Base-by-base conservation (phyloP, 2,797 vertebrate genomes). In the Syngnathus rostellatus region DNA sequence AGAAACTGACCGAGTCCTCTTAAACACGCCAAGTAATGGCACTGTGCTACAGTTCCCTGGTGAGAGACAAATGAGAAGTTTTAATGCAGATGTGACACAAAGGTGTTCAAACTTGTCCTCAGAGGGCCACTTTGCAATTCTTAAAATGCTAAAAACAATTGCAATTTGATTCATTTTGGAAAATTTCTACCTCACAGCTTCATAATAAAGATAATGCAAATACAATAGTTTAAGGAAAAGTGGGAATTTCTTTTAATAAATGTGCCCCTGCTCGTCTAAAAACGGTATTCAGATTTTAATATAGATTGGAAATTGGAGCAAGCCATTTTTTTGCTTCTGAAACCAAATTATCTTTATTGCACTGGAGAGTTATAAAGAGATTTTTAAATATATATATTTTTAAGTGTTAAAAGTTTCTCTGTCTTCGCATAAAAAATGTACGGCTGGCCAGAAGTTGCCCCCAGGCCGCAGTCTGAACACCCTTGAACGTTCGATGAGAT, bases 1-100 rank as follows among this genome's bases (percentile, higher is more conserved):
- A 23, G 11, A 53, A 71, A 68, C 73, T 72, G 78, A 72, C 68
- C 73, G 71, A 68, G 66, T 68, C 68, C 70, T 64, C 68, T 75
- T 72, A 76, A 75, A 63, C 60, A 67, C 71, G 71, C 68, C 55
- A 63, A 48, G 64, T 70, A 68, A 14, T 57, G 73, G 64, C 67
- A 68, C 75, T 54, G 51, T 63, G 70, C 70, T 61, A 71, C 63
- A 78, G 67, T 65, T 68, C 70, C 51, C 67, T 71, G 62, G 69
- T 60, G 71, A 72, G 61, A 48, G 46, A 71, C 55, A 58, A 79
- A 76, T 50, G 72, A 21, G 37, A 37, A 70, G 57, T 58, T 69
- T 69, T 63, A 60, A 70, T 68, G 69, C 19, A 73, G 70, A 74
- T 58, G 2, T 55, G 25, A 25, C 23, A 10, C 21, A 55, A 23